phyloP scores from a whole-genome alignment of 2,888 invertebrate species.

The Agrochola lota region DNA sequence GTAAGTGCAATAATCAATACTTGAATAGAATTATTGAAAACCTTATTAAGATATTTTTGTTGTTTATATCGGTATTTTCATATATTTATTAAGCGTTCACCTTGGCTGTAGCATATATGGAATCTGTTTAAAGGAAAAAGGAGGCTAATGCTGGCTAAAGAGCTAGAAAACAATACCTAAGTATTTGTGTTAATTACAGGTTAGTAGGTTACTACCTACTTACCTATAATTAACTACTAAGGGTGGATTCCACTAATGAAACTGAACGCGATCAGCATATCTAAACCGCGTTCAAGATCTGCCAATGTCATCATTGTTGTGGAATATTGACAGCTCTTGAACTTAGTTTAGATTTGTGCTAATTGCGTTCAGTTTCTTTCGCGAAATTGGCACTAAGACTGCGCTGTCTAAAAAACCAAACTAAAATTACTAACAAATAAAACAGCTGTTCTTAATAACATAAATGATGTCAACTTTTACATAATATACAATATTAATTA shows the following conservation, averaged over 20 bases:
- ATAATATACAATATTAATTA: slow-evolving; percentile 3
- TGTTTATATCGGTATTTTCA: neutral
- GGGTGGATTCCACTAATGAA: too few relatives aligned
- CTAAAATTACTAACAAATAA: neutral
- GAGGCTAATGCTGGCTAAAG: neutral
- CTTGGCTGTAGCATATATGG: neutral
- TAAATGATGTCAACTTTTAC: slow-evolving; percentile 5
- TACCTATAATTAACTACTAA: neutral
- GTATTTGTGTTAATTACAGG: neutral
- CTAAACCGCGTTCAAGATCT: too few relatives aligned
- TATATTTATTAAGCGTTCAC: neutral
- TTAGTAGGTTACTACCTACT: too few relatives aligned
- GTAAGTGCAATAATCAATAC: slow-evolving; percentile 7
- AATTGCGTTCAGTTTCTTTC: neutral
- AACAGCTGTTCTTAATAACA: neutral
- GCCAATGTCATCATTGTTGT: too few relatives aligned
- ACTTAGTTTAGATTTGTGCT: neutral
- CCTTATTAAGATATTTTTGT: slow-evolving; percentile 12
- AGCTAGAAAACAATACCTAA: neutral
- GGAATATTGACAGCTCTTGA: neutral
- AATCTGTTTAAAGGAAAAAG: neutral
- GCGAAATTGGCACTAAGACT: neutral
- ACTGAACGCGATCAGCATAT: too few relatives aligned
- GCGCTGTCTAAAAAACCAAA: neutral
- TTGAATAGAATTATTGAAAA: slow-evolving; percentile 4